A percentile compares a stretch with the other conserved stretches of the same genome.
phyloP scores from a whole-genome alignment of 2,888 invertebrate species.

The Lysandra coridon region DNA sequence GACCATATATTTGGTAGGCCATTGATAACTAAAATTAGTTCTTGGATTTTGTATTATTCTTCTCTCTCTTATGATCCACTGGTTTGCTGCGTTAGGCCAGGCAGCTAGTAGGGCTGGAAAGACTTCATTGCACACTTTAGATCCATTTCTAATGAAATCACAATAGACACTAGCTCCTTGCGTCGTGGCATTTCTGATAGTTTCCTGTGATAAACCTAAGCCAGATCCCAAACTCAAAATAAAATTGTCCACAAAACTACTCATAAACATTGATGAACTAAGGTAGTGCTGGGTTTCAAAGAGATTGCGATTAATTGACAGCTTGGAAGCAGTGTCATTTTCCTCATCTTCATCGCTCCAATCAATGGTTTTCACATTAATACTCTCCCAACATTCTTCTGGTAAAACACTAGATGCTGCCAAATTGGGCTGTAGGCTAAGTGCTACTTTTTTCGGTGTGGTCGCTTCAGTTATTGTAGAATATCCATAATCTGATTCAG shows the following conservation, averaged over 20 bases:
- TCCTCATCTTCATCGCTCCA: conserved; percentile 71
- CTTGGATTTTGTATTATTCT: conserved; percentile 78
- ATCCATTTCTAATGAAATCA: conserved; percentile 65
- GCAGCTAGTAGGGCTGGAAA: conserved; percentile 85
- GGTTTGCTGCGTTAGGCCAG: conserved; percentile 87
- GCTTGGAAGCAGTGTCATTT: conserved; percentile 53
- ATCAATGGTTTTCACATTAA: conserved; percentile 65
- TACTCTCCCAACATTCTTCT: conserved; percentile 71
- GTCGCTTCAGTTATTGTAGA: conserved; percentile 81
- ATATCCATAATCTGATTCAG: conserved; percentile 83
- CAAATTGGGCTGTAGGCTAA: conserved; percentile 62
- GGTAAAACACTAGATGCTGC: conserved; percentile 74
- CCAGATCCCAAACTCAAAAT: conserved; percentile 79
- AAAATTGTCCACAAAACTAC: conserved; percentile 84
- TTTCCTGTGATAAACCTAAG: conserved; percentile 78
- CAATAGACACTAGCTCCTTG: conserved; percentile 86
- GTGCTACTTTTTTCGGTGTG: conserved; percentile 79
- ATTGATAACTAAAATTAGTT: conserved; percentile 81
- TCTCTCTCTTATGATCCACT: conserved; percentile 83
- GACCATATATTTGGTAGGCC: conserved; percentile 86
- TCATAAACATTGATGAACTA: conserved; percentile 84
- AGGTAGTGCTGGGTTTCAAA: conserved; percentile 78
- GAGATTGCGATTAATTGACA: conserved; percentile 58
- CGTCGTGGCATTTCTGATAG: conserved; percentile 78
- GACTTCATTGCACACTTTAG: conserved; percentile 81